Percentiles rank a stretch among this genome's conserved stretches.
Conservation (phyloP, 2,888 invertebrate species). For the Ischnus inquisitorius region DNA sequence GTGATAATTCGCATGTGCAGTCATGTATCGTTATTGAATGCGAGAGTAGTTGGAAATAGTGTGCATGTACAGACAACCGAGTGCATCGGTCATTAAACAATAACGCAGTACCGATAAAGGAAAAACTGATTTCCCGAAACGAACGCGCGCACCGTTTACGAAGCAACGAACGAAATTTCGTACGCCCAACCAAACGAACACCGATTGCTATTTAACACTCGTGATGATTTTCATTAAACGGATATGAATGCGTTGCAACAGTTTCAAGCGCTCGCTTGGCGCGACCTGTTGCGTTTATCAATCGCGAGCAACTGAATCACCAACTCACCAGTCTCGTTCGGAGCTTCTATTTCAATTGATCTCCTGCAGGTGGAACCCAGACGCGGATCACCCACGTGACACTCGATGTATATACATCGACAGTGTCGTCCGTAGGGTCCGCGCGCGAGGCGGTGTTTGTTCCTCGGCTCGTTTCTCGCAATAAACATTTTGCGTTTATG, state of each 20-base stretch:
- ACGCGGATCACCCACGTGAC: constrained; percentile 39
- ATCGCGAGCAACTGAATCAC: constrained; percentile 61
- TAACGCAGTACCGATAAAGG: constrained; percentile 12
- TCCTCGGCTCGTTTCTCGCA: constrained; percentile 7
- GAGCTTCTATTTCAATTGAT: constrained; percentile 21
- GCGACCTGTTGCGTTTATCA: constrained; percentile 56
- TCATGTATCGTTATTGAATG: not conserved
- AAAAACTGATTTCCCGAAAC: not conserved
- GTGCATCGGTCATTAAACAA: constrained; percentile 16
- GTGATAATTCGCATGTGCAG: constrained; percentile 10
- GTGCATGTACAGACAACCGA: not conserved
- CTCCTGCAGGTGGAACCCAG: constrained; percentile 51
- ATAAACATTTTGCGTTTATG: constrained; percentile 36
- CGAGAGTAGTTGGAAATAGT: constrained; percentile 18
- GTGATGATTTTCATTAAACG: not conserved
- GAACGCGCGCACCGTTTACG: not conserved
- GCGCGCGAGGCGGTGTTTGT: constrained; percentile 4
- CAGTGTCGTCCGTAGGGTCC: constrained; percentile 31
- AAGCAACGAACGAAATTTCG: not conserved
- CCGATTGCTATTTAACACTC: not conserved
- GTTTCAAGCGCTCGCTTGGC: constrained; percentile 14
- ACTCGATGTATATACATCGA: not conserved
- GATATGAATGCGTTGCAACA: not conserved
- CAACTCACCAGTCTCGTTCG: constrained; percentile 25
- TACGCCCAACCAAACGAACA: not conserved